Evolutionary conservation across 2,113 vertebrate genomes (phyloP).

Genomic region (Myodes glareolus): DNA sequence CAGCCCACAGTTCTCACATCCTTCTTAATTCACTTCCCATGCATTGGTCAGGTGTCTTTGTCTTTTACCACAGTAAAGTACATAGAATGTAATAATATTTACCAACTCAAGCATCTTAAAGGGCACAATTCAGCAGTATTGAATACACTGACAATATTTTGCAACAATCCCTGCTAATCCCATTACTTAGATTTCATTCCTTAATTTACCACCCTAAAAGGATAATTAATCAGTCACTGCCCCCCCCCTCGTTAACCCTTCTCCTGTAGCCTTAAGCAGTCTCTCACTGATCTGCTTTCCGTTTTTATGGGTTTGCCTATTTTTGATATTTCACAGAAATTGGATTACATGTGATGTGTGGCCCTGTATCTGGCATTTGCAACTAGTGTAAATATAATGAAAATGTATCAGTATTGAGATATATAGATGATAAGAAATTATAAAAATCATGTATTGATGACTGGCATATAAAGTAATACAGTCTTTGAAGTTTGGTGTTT

Average conservation of each 20-base stretch:
- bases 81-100: neutral
- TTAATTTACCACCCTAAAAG: neutral
- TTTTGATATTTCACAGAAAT: neutral
- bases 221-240: neutral
- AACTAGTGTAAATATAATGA: neutral
- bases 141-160: neutral
- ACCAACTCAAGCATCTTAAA: neutral
- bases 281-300: neutral
- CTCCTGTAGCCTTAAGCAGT: neutral
- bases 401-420: neutral
- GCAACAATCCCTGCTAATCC: neutral
- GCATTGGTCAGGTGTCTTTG: neutral
- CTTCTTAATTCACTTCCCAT: neutral
- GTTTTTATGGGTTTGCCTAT: neutral
- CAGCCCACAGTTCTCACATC: accelerated
- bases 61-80: neutral
- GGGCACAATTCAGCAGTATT: neutral
- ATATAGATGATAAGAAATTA: neutral
- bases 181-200: neutral
- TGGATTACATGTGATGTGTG: neutral
- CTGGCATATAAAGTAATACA: neutral
- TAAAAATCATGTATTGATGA: neutral
- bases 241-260: neutral
- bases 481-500: neutral
- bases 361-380: neutral